Base-by-base conservation (phyloP, 2,113 vertebrate genomes). In the Microcebus jonahi region DNA sequence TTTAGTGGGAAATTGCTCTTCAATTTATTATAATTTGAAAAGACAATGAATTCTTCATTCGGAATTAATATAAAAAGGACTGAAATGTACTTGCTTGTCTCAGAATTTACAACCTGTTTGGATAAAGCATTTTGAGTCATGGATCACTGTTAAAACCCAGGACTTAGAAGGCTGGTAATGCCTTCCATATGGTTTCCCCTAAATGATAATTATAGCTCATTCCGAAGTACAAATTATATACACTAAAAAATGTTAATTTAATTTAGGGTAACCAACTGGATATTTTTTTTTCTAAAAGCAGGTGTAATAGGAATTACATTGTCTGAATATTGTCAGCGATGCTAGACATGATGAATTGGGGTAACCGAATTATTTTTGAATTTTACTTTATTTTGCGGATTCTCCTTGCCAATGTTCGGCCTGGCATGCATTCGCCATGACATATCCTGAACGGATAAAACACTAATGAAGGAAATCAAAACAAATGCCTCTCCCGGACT, bases 381-480 rank as follows among this genome's bases (percentile, higher is more conserved):
- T 97, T 95, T 70, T 2, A 77, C 67, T 91, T 92, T 95, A 97
- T 95, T 97, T 97, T 93, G 95, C 27, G 11, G 73, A 18, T 90
- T 29, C 6, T 91, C 90, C 96, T 97, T 93, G 94, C 79, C 96
- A 93, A 84, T 87, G 42, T 83, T 97, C 63, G 91, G 76, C 85
- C 97, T 98, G 97, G 73, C 96, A 77, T 45, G 6, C 77, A 21
- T 98, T 98, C 5, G 0, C 92, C 57, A 59, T 81, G 95, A 98
- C 97, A 98, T 97, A 95, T 98, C 87, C 91, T 97, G 97, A 97
- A 81, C 92, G 86, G 97, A 98, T 97, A 97, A 98, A 98, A 97
- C 98, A 92, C 96, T 98, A 98, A 98, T 97, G 97, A 97, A 77
- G n/a, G 87, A 97, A 98, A 98, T 98, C 91, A 96, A 98, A 98